Evolutionary conservation across 2,113 vertebrate species (phyloP), one percentile per base, ranked within the genome.

Genomic region (Coryphaenoides rupestris): DNA sequence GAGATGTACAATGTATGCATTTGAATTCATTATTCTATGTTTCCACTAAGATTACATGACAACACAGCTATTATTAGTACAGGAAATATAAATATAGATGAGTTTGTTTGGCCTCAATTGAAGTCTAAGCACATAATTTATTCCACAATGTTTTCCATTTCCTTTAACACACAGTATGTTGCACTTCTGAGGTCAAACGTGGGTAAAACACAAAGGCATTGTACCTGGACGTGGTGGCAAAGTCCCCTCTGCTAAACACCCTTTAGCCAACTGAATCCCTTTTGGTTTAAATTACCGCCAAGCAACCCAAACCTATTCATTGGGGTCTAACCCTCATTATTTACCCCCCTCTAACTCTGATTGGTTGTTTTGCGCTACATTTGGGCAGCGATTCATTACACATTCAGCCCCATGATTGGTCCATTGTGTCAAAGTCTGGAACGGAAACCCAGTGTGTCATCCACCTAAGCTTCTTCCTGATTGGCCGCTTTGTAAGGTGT

Each of bases 401-500:
- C 57, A 47, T 26, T 40, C 50, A 52, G 14, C 0, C 19, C 62
- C 50, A 68, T 77, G 81, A 82, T 78, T 84, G 76, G 74, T 68
- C 69, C 52, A 74, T 73, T 76, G 75, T 69, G 23, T 65, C 45
- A 70, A 73, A 73, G 45, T 50, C 47, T 73, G 70, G 71, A 65
- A 64, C 55, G 65, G 62, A 57, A n/a, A 21, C 9, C 73, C 55
- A 52, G 70, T 47, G 68, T 81, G 74, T 69, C 5, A 26, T 62
- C 55, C 49, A 46, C 67, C 56, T 66, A 57, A n/a, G 47, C 58
- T 22, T 47, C 14, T 23, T 62, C 28, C 59, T 78, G 75, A 86
- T 70, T 75, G 70, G 66, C 75, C 72, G 62, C 33, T 75, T 73
- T 75, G 80, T 78, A 74, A 68, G 61, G 62, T 56, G 69, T 70